Evolutionary conservation across 2,797 vertebrate species (phyloP).

Genomic region (Chromis chromis): DNA sequence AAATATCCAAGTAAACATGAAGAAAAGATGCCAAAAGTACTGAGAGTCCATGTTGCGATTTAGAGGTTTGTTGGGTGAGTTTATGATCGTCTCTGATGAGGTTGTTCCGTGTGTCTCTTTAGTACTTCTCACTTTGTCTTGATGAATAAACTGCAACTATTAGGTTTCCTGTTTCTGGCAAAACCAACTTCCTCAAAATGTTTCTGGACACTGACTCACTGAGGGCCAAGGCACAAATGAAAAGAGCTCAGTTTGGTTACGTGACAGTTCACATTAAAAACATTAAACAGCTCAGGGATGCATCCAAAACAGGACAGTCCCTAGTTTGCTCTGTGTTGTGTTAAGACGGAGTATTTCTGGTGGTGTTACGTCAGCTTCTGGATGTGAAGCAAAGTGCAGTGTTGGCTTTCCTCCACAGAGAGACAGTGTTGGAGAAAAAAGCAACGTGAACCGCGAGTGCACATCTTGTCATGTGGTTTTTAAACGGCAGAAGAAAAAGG

Average conservation of each 20-base stretch:
- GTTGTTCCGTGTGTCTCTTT: background rate
- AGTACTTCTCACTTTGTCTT: constrained; percentile 28
- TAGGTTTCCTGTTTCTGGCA: constrained; percentile 69
- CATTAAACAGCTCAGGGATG: too few relatives aligned
- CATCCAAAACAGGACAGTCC: background rate
- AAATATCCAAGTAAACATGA: constrained; percentile 42
- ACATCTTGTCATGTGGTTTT: constrained; percentile 13
- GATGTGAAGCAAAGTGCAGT: constrained; percentile 44
- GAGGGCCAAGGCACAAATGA: background rate
- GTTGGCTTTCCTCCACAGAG: constrained; percentile 58
- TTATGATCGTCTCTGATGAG: background rate
- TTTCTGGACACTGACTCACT: constrained; percentile 27
- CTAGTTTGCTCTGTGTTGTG: background rate
- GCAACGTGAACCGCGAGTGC: constrained; percentile 11
- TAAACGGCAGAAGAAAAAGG: constrained; percentile 4
- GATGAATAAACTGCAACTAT: background rate
- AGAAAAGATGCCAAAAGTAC: background rate
- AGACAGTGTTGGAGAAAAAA: constrained; percentile 61
- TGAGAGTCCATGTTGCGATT: constrained; percentile 35
- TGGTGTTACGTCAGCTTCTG: constrained; percentile 20
- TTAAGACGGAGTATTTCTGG: constrained; percentile 4
- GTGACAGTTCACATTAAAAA: constrained; percentile 14
- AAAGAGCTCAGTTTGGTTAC: background rate
- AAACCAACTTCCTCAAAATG: constrained; percentile 73
- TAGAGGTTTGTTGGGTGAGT: fast-evolving